Percentiles rank a stretch among this genome's conserved stretches.
Conservation (phyloP, 2,113 vertebrate genomes). For the Gymnocephalus cernua region DNA sequence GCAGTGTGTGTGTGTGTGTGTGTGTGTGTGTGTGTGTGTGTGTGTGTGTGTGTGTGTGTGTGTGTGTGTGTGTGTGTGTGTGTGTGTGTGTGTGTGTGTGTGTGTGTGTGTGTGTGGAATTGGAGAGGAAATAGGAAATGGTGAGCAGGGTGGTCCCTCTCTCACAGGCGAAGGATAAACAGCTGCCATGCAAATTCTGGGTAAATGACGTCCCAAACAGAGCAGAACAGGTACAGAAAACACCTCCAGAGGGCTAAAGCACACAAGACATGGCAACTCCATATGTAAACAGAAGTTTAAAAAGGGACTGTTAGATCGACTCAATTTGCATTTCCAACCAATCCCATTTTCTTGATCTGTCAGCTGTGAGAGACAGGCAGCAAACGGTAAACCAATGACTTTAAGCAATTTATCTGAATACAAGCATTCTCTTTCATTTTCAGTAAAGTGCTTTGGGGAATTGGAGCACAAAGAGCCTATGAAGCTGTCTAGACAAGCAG, state of each 20-base stretch:
- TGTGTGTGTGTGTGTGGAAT: constrained; percentile 16
- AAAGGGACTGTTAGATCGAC: constrained; percentile 1
- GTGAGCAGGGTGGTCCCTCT: constrained; percentile 60
- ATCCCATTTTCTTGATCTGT: constrained; percentile 27
- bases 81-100: constrained; percentile 2
- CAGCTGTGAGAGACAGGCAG: constrained; percentile 21
- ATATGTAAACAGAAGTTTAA: neutral
- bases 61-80: constrained; percentile 14
- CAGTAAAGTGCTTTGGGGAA: constrained; percentile 40
- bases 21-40: neutral
- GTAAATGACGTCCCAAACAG: constrained; percentile 54
- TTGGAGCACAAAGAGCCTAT: constrained; percentile 37
- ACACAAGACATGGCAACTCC: constrained; percentile 1
- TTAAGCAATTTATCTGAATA: constrained; percentile 26
- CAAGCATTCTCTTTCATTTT: constrained; percentile 30
- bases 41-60: constrained; percentile 13
- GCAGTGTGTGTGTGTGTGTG: neutral
- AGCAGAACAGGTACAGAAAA: constrained; percentile 68
- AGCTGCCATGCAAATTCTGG: constrained; percentile 60
- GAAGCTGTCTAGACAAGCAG: constrained; percentile 51
- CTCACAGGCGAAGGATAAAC: constrained; percentile 58
- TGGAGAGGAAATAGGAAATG: constrained; percentile 72
- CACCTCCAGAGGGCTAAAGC: constrained; percentile 32
- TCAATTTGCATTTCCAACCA: constrained; percentile 25
- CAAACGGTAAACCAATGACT: constrained; percentile 32